Percentiles rank a stretch among this genome's conserved stretches.
phyloP scores from a whole-genome alignment of 2,113 vertebrate genomes.

The Neopipo cinnamomea region DNA sequence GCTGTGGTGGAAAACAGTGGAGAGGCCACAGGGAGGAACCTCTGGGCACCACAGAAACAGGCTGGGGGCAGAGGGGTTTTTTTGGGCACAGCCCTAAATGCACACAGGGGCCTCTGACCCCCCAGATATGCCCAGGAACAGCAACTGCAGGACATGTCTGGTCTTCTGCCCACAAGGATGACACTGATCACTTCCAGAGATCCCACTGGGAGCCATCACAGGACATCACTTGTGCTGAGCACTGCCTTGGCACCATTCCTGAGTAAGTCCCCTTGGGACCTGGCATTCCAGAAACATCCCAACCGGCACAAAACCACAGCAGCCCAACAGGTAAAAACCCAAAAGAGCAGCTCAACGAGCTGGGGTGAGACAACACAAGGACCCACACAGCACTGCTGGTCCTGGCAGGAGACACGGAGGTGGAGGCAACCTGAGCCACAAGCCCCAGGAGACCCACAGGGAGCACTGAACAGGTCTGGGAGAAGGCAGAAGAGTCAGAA shows the following conservation, averaged over 20 bases:
- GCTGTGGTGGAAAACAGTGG: accelerated
- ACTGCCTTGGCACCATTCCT: too few species aligned
- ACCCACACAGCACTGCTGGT: background rate
- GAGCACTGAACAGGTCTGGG: background rate
- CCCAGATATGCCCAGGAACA: background rate
- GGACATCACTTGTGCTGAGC: too few species aligned
- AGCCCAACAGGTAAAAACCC: background rate
- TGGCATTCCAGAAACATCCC: background rate
- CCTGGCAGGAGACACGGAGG: background rate
- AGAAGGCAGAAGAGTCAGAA: background rate
- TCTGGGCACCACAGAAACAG: background rate
- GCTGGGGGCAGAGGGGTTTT: background rate
- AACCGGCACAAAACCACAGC: background rate
- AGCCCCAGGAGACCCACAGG: background rate
- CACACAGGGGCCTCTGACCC: background rate
- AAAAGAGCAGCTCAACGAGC: background rate
- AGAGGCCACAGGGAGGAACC: background rate
- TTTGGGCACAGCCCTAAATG: background rate
- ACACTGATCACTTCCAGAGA: too few species aligned
- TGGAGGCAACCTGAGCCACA: background rate
- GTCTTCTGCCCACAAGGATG: background rate
- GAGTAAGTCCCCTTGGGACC: background rate
- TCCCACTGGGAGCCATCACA: background rate
- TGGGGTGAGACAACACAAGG: background rate
- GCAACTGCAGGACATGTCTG: accelerated